Percentiles rank a stretch among this genome's conserved stretches.
These are phyloP conservation scores for Brotogeris chrysoptera DNA, from an alignment of 2,797 vertebrate genomes.

Conservation along the genomic window DNA sequence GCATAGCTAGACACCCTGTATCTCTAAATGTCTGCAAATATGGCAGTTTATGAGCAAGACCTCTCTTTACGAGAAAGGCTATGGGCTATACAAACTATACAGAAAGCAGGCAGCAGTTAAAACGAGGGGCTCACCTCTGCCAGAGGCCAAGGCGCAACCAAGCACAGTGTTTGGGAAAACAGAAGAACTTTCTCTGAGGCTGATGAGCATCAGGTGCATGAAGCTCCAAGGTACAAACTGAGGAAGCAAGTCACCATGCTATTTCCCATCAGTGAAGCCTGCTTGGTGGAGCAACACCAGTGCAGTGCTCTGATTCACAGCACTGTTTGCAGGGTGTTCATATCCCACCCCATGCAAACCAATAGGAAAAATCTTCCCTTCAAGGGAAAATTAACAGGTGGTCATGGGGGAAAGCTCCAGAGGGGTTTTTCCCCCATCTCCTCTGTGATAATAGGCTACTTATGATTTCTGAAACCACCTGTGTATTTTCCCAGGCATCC, in stretches of 20 bases:
- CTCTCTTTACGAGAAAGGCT: background rate
- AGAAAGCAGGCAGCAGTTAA: background rate
- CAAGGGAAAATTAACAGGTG: constrained; percentile 51
- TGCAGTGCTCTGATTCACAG: background rate
- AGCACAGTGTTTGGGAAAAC: background rate
- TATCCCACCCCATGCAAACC: background rate
- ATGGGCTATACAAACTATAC: background rate
- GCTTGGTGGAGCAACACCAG: background rate
- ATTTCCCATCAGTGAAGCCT: background rate
- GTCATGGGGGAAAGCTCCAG: background rate
- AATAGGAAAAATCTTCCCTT: background rate
- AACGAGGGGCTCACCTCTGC: background rate
- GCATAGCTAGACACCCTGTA: background rate
- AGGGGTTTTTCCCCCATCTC: background rate
- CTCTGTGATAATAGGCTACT: background rate
- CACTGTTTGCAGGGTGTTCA: background rate
- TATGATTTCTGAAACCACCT: constrained; percentile 7
- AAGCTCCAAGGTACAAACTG: background rate
- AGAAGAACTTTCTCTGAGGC: background rate
- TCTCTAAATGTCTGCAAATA: background rate
- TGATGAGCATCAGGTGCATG: background rate
- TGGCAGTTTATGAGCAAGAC: background rate
- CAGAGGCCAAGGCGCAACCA: background rate
- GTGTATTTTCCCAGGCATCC: constrained; percentile 29
- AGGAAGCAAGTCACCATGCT: background rate